Base-by-base conservation (phyloP, 2,113 vertebrate genomes). In the Indicator indicator region DNA sequence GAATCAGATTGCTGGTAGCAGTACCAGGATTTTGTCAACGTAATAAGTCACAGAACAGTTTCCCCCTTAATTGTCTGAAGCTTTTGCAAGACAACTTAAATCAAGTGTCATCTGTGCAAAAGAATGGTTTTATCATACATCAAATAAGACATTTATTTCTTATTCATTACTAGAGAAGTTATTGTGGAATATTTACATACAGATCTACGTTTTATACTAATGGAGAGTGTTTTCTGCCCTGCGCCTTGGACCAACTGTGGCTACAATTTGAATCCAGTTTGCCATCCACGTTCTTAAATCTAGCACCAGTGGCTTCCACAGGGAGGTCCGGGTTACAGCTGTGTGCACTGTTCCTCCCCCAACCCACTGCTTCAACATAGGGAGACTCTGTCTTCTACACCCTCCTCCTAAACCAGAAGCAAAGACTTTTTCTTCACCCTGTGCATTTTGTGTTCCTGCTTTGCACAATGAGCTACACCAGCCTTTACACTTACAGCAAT, bases 1-100 rank as follows among this genome's bases (percentile, higher is more conserved):
- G 86, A 94, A 72, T 96, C 86, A 77, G 83, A 80, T 86, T 71
- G 96, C 97, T 97, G 80, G 97, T 69, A 95, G 97, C 94, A n/a
- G 69, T 71, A 97, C 93, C 93, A 89, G 93, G 83, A 56, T 96
- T 94, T 90, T 95, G 95, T 92, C 83, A 90, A 44, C 58, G 60
- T 86, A 93, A 77, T 93, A 86, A 92, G 83, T 86, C 96, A 89
- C 80, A 38, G 80, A 96, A 93, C 78, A 81, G 78, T 94, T 90
- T 92, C 67, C 86, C 44, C 79, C 69, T 84, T 96, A 96, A 96
- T 94, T 93, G 83, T 96, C 91, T 95, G 86, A 75, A 79, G 89
- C 83, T 89, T 90, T 91, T 72, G 50, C 64, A 94, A 96, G 93
- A 92, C 55, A 60, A 64, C 81, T 85, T 91, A 94, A 95, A 96